These are phyloP conservation scores for Harpagus bidentatus DNA, from an alignment of 2,113 vertebrate genomes.

Conservation along the genomic window DNA sequence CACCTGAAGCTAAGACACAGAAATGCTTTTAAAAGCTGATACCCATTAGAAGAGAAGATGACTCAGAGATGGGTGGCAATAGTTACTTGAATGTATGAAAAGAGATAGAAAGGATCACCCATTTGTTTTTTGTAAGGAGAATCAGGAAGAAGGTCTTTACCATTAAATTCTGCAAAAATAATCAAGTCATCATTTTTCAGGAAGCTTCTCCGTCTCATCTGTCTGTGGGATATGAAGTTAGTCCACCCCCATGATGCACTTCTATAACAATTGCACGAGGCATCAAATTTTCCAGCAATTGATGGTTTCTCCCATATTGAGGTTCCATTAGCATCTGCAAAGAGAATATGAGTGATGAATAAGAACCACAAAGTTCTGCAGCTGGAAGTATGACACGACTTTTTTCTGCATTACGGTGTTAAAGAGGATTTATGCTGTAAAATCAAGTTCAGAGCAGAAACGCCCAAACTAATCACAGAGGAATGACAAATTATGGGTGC, in stretches of 20 bases:
- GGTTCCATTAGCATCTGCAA: slow-evolving; percentile 37
- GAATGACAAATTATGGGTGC: not conserved
- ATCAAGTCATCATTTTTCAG: slow-evolving; percentile 87
- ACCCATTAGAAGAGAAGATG: not conserved
- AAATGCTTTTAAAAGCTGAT: not conserved
- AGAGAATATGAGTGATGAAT: not conserved
- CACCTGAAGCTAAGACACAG: not conserved
- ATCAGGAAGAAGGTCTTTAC: slow-evolving; percentile 52
- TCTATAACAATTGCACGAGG: slow-evolving; percentile 67
- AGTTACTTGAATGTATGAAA: not conserved
- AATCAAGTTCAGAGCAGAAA: not conserved
- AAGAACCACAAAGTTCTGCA: not conserved
- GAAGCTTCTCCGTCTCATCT: slow-evolving; percentile 77
- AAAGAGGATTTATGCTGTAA: not conserved
- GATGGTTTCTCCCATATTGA: slow-evolving; percentile 80
- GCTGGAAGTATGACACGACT: not conserved
- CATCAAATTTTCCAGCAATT: slow-evolving; percentile 66
- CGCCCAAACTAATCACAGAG: not conserved
- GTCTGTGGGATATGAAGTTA: slow-evolving; percentile 78
- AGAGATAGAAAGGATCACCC: not conserved
- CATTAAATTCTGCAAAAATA: slow-evolving; percentile 83
- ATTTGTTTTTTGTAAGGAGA: not conserved
- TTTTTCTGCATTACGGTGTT: not conserved
- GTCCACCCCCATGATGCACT: slow-evolving; percentile 71
- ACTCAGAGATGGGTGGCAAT: not conserved